Evolutionary conservation across 2,113 vertebrate species (phyloP).

Genomic region (Pelobates fuscus): DNA sequence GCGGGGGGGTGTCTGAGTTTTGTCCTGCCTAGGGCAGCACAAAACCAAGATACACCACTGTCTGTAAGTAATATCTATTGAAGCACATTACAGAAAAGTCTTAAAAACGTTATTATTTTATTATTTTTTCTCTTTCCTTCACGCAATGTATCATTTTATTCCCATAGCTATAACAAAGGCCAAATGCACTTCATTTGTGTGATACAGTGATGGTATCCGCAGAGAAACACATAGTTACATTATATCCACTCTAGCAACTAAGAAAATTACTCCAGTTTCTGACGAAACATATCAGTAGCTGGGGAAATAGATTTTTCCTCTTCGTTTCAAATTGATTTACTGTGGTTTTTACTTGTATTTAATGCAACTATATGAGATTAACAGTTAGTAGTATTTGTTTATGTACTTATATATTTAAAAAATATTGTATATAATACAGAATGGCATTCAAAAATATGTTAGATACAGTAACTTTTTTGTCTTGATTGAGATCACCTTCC

Average conservation of each 20-base stretch:
- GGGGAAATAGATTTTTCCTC: neutral
- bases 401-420: too few species aligned
- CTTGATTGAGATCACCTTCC: too few species aligned
- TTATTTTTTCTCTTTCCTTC: slow-evolving; percentile 25
- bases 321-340: neutral
- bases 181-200: slow-evolving; percentile 40
- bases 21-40: too few species aligned
- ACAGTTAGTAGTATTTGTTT: too few species aligned
- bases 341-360: too few species aligned
- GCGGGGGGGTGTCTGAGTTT: too few species aligned
- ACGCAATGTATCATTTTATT: slow-evolving; percentile 42
- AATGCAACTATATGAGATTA: too few species aligned
- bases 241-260: slow-evolving; percentile 16
- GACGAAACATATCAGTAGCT: slow-evolving; percentile 3
- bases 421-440: too few species aligned
- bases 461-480: too few species aligned
- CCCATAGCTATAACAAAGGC: slow-evolving; percentile 30
- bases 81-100: slow-evolving; percentile 3
- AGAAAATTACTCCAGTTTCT: slow-evolving; percentile 1
- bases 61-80: slow-evolving; percentile 37
- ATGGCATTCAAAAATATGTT: too few species aligned
- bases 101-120: neutral
- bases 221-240: slow-evolving; percentile 34
- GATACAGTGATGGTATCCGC: slow-evolving; percentile 11
- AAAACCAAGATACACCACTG: too few species aligned